phyloP scores from a whole-genome alignment of 2,797 vertebrate genomes.

The Anabas testudineus region DNA sequence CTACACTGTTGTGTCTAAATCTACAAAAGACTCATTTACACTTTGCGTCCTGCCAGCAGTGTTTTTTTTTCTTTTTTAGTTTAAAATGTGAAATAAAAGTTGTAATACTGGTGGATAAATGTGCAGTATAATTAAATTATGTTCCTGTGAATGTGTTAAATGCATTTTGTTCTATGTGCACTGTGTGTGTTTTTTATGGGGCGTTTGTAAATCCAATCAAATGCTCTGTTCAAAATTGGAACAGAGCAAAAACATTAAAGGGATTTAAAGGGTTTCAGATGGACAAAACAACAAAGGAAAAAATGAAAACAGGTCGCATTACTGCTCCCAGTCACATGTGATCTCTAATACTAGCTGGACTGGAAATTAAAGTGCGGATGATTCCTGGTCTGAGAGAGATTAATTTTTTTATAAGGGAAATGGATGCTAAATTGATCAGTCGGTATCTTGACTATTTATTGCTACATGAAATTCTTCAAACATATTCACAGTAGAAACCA shows the following conservation, averaged over 20 bases:
- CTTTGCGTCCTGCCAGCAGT: not conserved
- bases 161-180: constrained; percentile 17
- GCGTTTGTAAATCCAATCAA: constrained; percentile 65
- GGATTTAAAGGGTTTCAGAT: constrained; percentile 49
- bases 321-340: constrained; percentile 45
- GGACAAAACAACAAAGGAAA: constrained; percentile 25
- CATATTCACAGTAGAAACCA: not conserved
- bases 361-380: constrained; percentile 52
- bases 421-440: constrained; percentile 36
- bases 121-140: constrained; percentile 3
- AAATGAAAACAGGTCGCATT: constrained; percentile 29
- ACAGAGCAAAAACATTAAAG: constrained; percentile 46
- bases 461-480: constrained; percentile 6
- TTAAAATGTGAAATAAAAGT: constrained; percentile 17
- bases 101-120: constrained; percentile 6
- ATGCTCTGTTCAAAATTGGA: constrained; percentile 40
- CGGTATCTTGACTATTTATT: not conserved
- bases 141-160: not conserved
- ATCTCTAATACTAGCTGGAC: constrained; percentile 20
- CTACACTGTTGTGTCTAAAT: no score
- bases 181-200: not conserved
- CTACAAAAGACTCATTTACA: constrained; percentile 1
- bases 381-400: constrained; percentile 46
- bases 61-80: no score
- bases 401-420: constrained; percentile 48